Percentiles rank a stretch among this genome's conserved stretches.
Evolutionary conservation across 2,113 vertebrate species (phyloP).

Genomic region (Vireo altiloquus): DNA sequence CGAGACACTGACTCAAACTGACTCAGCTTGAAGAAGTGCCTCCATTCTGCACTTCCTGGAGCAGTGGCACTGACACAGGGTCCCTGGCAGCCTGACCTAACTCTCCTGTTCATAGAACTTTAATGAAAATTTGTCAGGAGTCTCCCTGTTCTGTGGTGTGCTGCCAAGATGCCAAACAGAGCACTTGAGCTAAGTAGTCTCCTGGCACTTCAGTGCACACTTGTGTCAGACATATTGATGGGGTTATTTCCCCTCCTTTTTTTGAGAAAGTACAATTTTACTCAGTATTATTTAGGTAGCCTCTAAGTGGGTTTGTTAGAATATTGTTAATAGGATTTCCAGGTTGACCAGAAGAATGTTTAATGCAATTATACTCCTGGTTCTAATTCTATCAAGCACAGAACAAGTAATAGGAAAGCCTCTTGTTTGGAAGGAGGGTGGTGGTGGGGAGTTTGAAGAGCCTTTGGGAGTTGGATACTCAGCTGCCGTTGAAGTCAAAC

Average conservation of each 20-base stretch:
- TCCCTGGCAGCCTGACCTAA: not conserved
- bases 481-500: not conserved
- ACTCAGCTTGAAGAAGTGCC: not conserved
- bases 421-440: not conserved
- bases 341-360: not conserved
- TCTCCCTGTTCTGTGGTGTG: not conserved
- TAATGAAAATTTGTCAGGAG: not conserved
- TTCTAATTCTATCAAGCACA: not conserved
- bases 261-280: not conserved
- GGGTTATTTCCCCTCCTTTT: not conserved
- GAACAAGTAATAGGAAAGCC: not conserved
- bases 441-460: not conserved
- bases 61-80: not conserved
- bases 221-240: not conserved
- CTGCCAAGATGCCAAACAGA: not conserved
- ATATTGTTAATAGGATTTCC: not conserved
- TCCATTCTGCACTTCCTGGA: not conserved
- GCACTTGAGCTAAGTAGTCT: not conserved
- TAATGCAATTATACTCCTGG: not conserved
- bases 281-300: not conserved
- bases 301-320: not conserved
- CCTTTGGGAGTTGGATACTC: not conserved
- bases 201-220: not conserved
- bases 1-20: not conserved
- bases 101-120: not conserved